These are phyloP conservation scores for Astreopora myriophthalma DNA, from an alignment of 64 coral and sea anemone species.

Conservation along the genomic window DNA sequence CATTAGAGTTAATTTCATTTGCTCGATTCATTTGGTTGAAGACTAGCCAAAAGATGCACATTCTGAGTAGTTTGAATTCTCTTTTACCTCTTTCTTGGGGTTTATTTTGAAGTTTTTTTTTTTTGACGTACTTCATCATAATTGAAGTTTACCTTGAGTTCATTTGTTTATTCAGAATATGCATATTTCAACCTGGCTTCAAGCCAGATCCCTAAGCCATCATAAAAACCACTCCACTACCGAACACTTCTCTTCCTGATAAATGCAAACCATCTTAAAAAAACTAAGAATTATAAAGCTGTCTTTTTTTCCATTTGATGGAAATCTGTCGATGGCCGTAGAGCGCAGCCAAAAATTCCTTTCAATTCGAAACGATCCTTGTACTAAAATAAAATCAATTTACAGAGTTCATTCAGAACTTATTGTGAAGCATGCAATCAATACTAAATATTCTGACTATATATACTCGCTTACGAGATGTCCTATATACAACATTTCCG, in stretches of 20 bases:
- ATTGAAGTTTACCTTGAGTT: conserved; percentile 1
- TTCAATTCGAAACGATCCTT: conserved; percentile 17
- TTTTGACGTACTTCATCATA: background rate
- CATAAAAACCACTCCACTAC: background rate
- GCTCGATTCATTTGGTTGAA: background rate
- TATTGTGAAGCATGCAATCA: background rate
- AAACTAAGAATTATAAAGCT: background rate
- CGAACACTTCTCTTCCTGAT: background rate
- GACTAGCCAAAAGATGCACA: conserved; percentile 12
- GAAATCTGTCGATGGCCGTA: conserved; percentile 11
- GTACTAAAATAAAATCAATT: background rate
- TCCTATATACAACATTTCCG: conserved; percentile 49
- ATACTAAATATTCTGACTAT: background rate
- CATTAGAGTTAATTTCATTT: conserved; percentile 20
- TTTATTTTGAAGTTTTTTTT: background rate
- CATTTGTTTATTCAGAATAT: conserved; percentile 44
- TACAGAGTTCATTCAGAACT: background rate
- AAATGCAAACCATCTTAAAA: background rate
- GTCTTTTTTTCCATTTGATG: conserved; percentile 46
- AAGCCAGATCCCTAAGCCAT: conserved; percentile 1
- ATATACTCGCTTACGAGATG: background rate
- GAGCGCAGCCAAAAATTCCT: conserved; percentile 23
- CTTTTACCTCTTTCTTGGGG: conserved; percentile 4
- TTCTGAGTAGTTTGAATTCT: background rate
- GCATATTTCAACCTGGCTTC: conserved; percentile 34